These are phyloP conservation scores for Lepidochrysops patricia DNA, from an alignment of 2,888 invertebrate species.

Conservation along the genomic window DNA sequence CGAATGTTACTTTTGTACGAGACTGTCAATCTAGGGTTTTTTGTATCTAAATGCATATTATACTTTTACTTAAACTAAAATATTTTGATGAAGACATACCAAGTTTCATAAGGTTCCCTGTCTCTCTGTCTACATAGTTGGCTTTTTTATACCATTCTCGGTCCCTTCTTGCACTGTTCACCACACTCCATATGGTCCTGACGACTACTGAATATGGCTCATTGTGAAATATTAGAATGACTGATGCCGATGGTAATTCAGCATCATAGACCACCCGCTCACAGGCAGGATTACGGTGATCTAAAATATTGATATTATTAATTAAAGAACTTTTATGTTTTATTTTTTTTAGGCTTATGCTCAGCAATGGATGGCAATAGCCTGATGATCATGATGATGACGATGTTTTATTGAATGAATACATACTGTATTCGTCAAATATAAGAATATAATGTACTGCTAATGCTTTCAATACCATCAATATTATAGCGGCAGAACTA, in stretches of 20 bases:
- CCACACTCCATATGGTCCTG: slow-evolving; percentile 91
- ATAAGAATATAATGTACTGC: background rate
- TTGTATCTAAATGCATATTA: too few relatives aligned
- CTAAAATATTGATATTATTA: too few relatives aligned
- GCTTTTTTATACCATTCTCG: slow-evolving; percentile 49
- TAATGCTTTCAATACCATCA: background rate
- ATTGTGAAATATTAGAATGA: slow-evolving; percentile 92
- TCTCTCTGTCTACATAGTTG: slow-evolving; percentile 40
- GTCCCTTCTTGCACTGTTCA: slow-evolving; percentile 79
- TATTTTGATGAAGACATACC: slow-evolving; percentile 33
- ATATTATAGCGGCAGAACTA: background rate
- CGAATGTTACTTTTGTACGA: too few relatives aligned
- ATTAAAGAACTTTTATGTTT: too few relatives aligned
- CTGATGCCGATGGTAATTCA: slow-evolving; percentile 81
- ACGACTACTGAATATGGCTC: slow-evolving; percentile 91
- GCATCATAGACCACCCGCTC: slow-evolving; percentile 57
- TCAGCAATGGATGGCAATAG: background rate
- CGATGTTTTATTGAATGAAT: too few relatives aligned
- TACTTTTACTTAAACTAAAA: too few relatives aligned
- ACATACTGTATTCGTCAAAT: too few relatives aligned
- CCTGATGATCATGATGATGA: too few relatives aligned
- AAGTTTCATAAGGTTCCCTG: slow-evolving; percentile 39
- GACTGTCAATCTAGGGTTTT: too few relatives aligned
- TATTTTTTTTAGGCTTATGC: background rate
- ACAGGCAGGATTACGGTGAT: slow-evolving; percentile 59